Evolutionary conservation across 2,888 invertebrate species (phyloP).

Genomic region (Trissolcus japonicus): DNA sequence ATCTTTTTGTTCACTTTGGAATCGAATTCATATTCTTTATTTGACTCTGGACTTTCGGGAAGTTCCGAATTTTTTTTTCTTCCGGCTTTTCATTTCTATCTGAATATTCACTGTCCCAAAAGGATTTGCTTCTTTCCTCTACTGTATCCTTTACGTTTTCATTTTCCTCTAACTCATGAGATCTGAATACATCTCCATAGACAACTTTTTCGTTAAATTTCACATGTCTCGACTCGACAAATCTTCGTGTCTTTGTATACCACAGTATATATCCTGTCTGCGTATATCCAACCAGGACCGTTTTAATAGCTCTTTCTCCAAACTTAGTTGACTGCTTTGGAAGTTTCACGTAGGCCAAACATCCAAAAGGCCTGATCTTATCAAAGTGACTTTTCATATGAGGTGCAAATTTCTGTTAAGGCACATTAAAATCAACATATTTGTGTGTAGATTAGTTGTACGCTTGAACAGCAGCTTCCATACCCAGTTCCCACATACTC

Average conservation of each 20-base stretch:
- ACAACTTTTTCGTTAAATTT: slow-evolving; percentile 14
- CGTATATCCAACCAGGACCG: slow-evolving; percentile 15
- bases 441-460: background rate
- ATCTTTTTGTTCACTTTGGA: too few species aligned
- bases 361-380: background rate
- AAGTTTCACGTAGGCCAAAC: background rate
- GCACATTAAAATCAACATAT: background rate
- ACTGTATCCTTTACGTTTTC: too few species aligned
- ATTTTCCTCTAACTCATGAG: background rate
- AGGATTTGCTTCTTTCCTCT: too few species aligned
- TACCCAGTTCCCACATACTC: background rate
- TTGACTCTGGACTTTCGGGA: too few species aligned
- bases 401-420: background rate
- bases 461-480: background rate
- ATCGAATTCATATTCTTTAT: too few species aligned
- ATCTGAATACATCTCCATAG: background rate
- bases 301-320: background rate
- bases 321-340: background rate
- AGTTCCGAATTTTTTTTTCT: too few species aligned
- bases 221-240: slow-evolving; percentile 26
- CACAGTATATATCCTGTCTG: slow-evolving; percentile 55
- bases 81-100: too few species aligned
- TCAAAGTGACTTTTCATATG: background rate
- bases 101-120: too few species aligned
- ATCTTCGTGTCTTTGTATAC: slow-evolving; percentile 22